A percentile compares a stretch with the other conserved stretches of the same genome.
phyloP scores from a whole-genome alignment of 2,797 vertebrate genomes.

The Morelia viridis region DNA sequence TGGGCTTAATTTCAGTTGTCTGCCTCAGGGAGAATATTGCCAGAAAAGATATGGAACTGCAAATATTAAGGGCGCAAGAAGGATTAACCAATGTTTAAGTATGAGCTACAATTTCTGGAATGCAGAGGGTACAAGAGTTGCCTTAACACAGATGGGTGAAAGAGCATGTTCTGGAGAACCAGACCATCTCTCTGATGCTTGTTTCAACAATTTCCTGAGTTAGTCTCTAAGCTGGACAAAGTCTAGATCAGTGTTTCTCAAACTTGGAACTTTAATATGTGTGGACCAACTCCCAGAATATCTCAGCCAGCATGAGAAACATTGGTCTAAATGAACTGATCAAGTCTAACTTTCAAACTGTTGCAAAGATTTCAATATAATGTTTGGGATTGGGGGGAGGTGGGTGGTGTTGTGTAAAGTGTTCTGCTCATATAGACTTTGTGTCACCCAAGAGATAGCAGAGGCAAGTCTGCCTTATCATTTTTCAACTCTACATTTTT shows the following conservation, averaged over 20 bases:
- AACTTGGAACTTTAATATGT: neutral
- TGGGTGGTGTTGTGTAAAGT: neutral
- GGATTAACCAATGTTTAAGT: neutral
- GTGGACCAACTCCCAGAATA: neutral
- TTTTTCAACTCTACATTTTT: neutral
- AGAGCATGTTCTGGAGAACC: neutral
- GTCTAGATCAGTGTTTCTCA: neutral
- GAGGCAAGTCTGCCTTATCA: neutral
- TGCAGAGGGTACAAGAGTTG: neutral
- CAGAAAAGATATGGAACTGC: neutral
- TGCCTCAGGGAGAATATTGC: neutral
- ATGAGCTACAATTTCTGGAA: neutral
- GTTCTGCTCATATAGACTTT: neutral
- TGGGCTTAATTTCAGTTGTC: neutral
- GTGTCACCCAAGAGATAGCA: neutral
- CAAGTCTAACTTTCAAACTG: neutral
- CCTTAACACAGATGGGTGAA: neutral
- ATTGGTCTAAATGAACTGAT: neutral
- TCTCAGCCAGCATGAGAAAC: neutral
- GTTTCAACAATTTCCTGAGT: neutral
- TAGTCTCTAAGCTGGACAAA: neutral
- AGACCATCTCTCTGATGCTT: neutral
- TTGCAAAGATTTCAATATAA: neutral
- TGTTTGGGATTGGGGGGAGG: neutral
- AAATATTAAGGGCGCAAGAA: neutral